Conservation (phyloP, 2,888 invertebrate genomes). For the Prosopocoilus inquinatus region DNA sequence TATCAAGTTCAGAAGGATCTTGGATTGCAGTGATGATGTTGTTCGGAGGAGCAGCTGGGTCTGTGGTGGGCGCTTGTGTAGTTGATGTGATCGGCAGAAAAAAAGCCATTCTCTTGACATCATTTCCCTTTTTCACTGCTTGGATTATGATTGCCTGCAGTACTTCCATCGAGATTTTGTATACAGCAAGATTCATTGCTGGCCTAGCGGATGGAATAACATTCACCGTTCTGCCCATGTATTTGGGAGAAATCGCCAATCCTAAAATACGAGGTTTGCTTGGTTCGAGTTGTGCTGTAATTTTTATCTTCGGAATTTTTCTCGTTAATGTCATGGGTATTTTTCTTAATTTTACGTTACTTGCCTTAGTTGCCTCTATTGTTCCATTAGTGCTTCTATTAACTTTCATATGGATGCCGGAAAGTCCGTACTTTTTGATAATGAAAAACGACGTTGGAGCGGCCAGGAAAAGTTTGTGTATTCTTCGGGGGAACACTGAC, state of each 20-base stretch:
- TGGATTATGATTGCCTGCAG: constrained; percentile 65
- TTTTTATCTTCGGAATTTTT: constrained; percentile 58
- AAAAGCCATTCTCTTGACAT: constrained; percentile 60
- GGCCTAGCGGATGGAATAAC: constrained; percentile 57
- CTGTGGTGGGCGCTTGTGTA: constrained; percentile 60
- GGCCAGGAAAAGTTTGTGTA: constrained; percentile 55
- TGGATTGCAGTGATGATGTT: constrained; percentile 66
- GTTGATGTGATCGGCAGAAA: constrained; percentile 70
- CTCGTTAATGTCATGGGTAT: constrained; percentile 62
- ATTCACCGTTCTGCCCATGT: constrained; percentile 55
- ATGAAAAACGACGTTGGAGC: constrained; percentile 45
- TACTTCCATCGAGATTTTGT: constrained; percentile 56
- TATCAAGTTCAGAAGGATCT: constrained; percentile 54
- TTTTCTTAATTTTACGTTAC: constrained; percentile 53
- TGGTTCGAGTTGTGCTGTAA: constrained; percentile 61
- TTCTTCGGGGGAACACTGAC: constrained; percentile 55
- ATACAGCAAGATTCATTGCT: constrained; percentile 54
- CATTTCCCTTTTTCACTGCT: constrained; percentile 60
- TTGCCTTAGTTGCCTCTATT: constrained; percentile 57
- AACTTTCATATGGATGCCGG: constrained; percentile 63
- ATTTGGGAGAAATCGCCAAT: constrained; percentile 62
- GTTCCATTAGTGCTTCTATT: constrained; percentile 58
- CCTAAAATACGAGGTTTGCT: constrained; percentile 59
- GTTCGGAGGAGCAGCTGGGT: constrained; percentile 63
- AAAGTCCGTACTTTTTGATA: constrained; percentile 56